Evolutionary conservation across 2,797 vertebrate species (phyloP).

Genomic region (Lemur catta): DNA sequence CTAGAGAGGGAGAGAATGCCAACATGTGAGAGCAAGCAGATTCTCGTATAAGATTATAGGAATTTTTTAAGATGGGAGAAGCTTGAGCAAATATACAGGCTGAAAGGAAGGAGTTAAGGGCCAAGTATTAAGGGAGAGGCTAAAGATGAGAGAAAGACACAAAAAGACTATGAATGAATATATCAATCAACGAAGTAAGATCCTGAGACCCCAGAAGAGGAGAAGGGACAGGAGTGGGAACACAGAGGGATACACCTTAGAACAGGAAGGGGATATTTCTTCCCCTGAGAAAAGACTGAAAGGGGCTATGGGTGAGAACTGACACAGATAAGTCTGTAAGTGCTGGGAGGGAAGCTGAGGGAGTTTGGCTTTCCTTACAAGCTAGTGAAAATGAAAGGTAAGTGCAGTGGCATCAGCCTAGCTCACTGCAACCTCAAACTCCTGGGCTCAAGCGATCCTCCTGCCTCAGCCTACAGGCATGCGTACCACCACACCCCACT

Average conservation of each 20-base stretch:
- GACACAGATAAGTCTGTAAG: neutral
- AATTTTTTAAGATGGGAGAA: neutral
- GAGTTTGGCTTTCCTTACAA: neutral
- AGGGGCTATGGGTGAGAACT: neutral
- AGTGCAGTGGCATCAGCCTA: neutral
- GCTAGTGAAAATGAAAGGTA: neutral
- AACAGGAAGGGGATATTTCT: neutral
- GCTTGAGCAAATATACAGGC: neutral
- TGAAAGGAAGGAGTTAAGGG: neutral
- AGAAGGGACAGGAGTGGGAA: neutral
- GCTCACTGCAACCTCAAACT: neutral
- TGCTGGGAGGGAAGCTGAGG: neutral
- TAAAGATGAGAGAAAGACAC: neutral
- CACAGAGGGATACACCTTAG: neutral
- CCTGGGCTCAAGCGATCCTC: neutral
- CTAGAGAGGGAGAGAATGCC: neutral
- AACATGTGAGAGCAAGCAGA: neutral
- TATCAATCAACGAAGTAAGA: neutral
- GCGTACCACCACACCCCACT: neutral
- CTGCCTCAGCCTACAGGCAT: neutral
- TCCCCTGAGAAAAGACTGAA: constrained; percentile 12
- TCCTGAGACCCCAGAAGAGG: constrained; percentile 2
- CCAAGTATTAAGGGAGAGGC: neutral
- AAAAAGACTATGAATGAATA: neutral
- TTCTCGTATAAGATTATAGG: neutral